Evolutionary conservation across 2,113 vertebrate genomes (phyloP).

Genomic region (Zosterops hypoxanthus): DNA sequence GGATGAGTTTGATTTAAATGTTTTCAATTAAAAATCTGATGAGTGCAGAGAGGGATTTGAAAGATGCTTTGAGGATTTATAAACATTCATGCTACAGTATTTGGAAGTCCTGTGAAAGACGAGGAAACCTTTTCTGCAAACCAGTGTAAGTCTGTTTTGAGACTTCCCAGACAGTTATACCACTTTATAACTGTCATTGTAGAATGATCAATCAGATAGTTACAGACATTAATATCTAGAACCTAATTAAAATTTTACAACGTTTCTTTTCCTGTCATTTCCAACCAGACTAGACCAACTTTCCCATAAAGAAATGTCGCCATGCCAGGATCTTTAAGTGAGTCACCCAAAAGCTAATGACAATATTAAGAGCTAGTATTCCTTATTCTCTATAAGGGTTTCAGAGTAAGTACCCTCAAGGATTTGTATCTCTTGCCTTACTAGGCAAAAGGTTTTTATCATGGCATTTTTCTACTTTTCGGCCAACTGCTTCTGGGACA

Average conservation of each 20-base stretch:
- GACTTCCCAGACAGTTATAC: conserved; percentile 21
- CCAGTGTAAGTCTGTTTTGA: not conserved
- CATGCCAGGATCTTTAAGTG: not conserved
- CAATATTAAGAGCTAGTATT: not conserved
- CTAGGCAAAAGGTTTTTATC: not conserved
- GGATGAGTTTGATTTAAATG: not conserved
- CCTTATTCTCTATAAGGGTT: not conserved
- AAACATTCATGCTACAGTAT: not conserved
- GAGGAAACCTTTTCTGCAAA: not conserved
- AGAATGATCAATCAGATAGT: conserved; percentile 16
- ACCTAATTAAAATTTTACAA: conserved; percentile 29
- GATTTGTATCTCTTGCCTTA: not conserved
- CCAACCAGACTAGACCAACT: not conserved
- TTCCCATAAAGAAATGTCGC: conserved; percentile 33
- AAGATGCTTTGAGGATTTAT: conserved; percentile 35
- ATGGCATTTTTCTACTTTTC: not conserved
- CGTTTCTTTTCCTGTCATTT: conserved; percentile 29
- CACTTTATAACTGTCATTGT: conserved; percentile 11
- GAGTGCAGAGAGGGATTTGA: not conserved
- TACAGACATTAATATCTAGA: not conserved
- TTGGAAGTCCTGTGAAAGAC: not conserved
- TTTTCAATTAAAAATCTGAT: conserved; percentile 16
- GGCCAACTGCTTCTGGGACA: not conserved
- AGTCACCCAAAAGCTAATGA: conserved; percentile 13
- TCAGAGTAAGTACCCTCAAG: not conserved